A percentile compares a stretch with the other conserved stretches of the same genome.
Conservation (phyloP, 2,797 vertebrate species). For the Molossus molossus region DNA sequence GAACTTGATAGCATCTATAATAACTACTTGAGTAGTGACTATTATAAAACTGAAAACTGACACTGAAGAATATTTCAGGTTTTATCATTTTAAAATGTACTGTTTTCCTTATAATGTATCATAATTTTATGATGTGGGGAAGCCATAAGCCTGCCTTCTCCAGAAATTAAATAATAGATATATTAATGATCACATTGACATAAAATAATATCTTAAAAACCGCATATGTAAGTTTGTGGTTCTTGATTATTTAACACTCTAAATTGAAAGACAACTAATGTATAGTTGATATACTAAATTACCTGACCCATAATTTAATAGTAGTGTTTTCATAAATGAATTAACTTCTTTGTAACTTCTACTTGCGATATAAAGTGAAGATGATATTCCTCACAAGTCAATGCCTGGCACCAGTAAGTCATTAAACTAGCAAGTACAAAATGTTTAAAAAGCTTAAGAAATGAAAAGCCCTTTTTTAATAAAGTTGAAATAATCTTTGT, state of each 20-base stretch:
- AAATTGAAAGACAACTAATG: neutral
- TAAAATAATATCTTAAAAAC: neutral
- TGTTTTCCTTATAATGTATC: neutral
- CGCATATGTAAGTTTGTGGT: neutral
- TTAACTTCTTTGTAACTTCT: neutral
- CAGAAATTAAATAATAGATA: neutral
- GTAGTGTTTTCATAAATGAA: neutral
- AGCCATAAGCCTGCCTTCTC: neutral
- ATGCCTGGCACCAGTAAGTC: neutral
- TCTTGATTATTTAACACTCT: neutral
- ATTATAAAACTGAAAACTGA: neutral
- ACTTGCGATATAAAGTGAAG: neutral
- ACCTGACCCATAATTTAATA: neutral
- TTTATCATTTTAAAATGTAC: neutral
- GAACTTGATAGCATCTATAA: neutral
- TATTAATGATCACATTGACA: neutral
- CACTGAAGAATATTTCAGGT: neutral
- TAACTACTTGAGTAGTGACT: neutral
- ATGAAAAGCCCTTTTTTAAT: neutral
- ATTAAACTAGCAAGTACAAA: neutral
- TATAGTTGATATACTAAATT: neutral
- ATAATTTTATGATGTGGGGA: neutral
- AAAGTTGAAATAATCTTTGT: neutral
- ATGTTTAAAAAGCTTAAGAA: neutral
- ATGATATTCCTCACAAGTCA: neutral